Evolutionary conservation across 2,797 vertebrate genomes (phyloP), one percentile per base, ranked within the genome.

Genomic region (Sebastes glaucus): DNA sequence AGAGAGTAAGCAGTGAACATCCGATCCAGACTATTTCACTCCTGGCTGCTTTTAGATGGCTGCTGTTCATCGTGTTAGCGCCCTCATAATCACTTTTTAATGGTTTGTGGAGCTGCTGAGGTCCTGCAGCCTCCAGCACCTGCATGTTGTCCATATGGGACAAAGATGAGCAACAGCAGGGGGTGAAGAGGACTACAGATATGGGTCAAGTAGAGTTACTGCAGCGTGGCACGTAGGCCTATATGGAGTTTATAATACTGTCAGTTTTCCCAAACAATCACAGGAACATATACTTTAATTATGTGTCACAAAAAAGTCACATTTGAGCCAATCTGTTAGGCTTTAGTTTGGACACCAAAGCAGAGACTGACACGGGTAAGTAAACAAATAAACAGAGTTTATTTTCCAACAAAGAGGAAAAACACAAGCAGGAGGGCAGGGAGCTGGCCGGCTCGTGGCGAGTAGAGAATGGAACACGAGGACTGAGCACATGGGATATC

Each of bases 21-120:
- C 80, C 74, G 74, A 77, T 77, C 73, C 70, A 11, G 63, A 52
- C 66, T n/a, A 71, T 86, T 83, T 83, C 65, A 80, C 81, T 67
- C 59, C 60, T 77, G 32, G 25, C 53, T 77, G 53, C 64, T 74
- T 65, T 66, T 23, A 52, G 71, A 56, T 59, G 75, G 57, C 66
- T 64, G 66, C 35, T 52, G 53, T 38, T 74, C 20, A 27, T 65
- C 55, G 38, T 49, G 55, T 69, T 61, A 30, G 7, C 61, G 55
- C 30, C 71, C 59, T 60, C 52, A 64, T 77, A 53, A 84, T 80
- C 69, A 60, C 69, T 60, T 52, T 63, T 74, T 80, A 80, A 75
- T 55, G 68, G 55, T 56, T 22, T 8, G 14, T 42, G 57, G 28
- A 32, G 59, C 59, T 32, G 28, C 28, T 32, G 28, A 59, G 56